A percentile compares a stretch with the other conserved stretches of the same genome.
Conservation (phyloP, 2,888 invertebrate genomes). For the Dinocampus coccinellae region DNA sequence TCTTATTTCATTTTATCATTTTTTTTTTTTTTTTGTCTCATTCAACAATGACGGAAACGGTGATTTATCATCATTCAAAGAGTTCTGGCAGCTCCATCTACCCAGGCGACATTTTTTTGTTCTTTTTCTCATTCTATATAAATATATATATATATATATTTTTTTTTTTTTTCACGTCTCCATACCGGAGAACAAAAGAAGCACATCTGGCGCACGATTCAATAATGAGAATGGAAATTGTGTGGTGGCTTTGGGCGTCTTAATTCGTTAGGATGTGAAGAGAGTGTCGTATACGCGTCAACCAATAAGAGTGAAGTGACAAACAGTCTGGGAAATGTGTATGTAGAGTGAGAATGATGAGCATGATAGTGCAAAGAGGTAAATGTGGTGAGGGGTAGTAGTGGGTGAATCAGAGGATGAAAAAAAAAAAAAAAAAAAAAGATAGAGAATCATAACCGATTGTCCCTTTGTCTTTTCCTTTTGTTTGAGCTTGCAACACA, state of each 20-base stretch:
- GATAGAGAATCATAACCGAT: slow-evolving; percentile 56
- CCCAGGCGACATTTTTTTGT: slow-evolving; percentile 5
- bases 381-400: slow-evolving; percentile 19
- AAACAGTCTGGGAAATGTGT: slow-evolving; percentile 9
- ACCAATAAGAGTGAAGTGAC: neutral
- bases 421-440: slow-evolving; percentile 8
- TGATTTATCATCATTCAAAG: slow-evolving; percentile 28
- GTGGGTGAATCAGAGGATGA: slow-evolving; percentile 34
- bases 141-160: slow-evolving; percentile 15
- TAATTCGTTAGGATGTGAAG: slow-evolving; percentile 20
- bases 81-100: slow-evolving; percentile 38
- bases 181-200: slow-evolving; percentile 36
- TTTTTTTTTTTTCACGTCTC: neutral
- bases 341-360: neutral
- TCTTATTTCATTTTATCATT: too few species aligned
- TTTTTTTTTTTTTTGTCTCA: neutral
- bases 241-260: slow-evolving; percentile 10
- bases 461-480: slow-evolving; percentile 55
- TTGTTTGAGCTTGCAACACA: slow-evolving; percentile 46
- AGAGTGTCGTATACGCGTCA: neutral
- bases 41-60: slow-evolving; percentile 26
- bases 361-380: slow-evolving; percentile 19
- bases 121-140: slow-evolving; percentile 4
- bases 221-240: slow-evolving; percentile 35
- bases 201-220: slow-evolving; percentile 34